Conservation (phyloP, 2,888 invertebrate species). For the Chrysomela aeneicollis region DNA sequence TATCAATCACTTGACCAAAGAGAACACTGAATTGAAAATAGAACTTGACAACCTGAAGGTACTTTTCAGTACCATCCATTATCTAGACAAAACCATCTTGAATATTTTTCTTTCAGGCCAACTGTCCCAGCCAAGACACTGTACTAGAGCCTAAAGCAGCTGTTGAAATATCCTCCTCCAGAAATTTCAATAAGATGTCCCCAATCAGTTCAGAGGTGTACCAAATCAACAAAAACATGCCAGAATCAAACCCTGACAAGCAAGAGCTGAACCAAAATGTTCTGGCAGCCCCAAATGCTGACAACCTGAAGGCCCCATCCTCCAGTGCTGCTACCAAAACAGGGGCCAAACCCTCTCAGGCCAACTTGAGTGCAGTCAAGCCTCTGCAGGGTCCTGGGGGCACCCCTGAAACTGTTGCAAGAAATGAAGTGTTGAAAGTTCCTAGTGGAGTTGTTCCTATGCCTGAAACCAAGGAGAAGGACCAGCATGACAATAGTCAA, state of each 20-base stretch:
- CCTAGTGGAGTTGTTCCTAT: slow-evolving; percentile 50
- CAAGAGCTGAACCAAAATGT: slow-evolving; percentile 41
- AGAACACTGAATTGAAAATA: slow-evolving; percentile 51
- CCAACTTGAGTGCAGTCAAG: slow-evolving; percentile 49
- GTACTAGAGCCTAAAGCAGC: slow-evolving; percentile 35
- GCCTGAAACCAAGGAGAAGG: slow-evolving; percentile 47
- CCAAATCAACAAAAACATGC: slow-evolving; percentile 34
- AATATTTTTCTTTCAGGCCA: slow-evolving; percentile 32
- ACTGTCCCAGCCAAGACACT: slow-evolving; percentile 39
- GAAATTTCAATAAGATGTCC: slow-evolving; percentile 16
- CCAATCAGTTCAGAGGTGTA: background rate
- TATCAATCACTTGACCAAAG: slow-evolving; percentile 50
- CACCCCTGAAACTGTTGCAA: slow-evolving; percentile 50
- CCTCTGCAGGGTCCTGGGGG: slow-evolving; percentile 53
- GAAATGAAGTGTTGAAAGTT: slow-evolving; percentile 25
- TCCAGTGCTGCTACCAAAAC: slow-evolving; percentile 47
- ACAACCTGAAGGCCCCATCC: slow-evolving; percentile 28
- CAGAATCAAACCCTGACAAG: slow-evolving; percentile 26
- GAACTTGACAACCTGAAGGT: slow-evolving; percentile 52
- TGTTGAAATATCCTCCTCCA: slow-evolving; percentile 26
- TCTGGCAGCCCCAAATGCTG: slow-evolving; percentile 43
- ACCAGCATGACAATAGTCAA: slow-evolving; percentile 46
- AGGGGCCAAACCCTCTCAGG: slow-evolving; percentile 47
- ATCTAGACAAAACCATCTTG: background rate
- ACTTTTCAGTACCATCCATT: slow-evolving; percentile 6